Evolutionary conservation across 2,797 vertebrate species (phyloP).

Genomic region (Eospalax fontanierii): DNA sequence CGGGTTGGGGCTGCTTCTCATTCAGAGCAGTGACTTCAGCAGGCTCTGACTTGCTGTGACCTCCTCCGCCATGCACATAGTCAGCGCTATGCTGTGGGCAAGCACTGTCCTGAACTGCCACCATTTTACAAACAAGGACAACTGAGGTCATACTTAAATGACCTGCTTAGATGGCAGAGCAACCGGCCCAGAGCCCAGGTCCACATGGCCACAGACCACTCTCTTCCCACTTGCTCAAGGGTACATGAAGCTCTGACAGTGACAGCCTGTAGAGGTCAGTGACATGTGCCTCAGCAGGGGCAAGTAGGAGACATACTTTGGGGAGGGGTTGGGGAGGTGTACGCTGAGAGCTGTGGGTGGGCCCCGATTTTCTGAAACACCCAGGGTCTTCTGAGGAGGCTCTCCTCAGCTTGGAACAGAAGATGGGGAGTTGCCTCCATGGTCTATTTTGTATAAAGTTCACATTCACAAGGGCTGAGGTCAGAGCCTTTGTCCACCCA

Average conservation of each 20-base stretch:
- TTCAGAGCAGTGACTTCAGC: neutral
- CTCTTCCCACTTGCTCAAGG: neutral
- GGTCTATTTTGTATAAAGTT: neutral
- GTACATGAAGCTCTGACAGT: neutral
- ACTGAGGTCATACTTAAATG: neutral
- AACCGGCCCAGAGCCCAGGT: neutral
- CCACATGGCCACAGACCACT: neutral
- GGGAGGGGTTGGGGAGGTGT: neutral
- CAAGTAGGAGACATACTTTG: neutral
- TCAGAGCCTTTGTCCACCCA: neutral
- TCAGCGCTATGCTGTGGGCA: neutral
- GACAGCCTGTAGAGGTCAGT: neutral
- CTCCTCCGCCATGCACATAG: neutral
- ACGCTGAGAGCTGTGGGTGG: neutral
- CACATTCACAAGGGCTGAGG: neutral
- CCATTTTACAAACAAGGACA: neutral
- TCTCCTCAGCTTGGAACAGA: neutral
- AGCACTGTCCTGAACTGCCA: neutral
- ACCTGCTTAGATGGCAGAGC: neutral
- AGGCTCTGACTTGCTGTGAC: neutral
- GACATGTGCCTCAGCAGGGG: neutral
- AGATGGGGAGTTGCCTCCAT: neutral
- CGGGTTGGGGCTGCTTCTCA: too few species aligned
- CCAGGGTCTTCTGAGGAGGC: neutral
- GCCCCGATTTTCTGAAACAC: neutral